Evolutionary conservation across 2,888 invertebrate genomes (phyloP).

Genomic region (Argyresthia goedartella): DNA sequence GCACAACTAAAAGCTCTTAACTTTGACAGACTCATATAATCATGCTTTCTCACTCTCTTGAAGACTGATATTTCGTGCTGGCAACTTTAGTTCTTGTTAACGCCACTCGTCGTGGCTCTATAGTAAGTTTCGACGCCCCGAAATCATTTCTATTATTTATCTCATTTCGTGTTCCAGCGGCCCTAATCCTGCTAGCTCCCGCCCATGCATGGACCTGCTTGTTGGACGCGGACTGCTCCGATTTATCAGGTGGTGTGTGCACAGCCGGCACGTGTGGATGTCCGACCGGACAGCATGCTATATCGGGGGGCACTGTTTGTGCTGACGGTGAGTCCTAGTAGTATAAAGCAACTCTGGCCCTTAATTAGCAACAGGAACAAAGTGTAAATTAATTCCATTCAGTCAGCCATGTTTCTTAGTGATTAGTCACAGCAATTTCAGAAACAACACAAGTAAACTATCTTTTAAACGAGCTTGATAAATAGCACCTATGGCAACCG

Average conservation of each 20-base stretch:
- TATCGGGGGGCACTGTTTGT: constrained; percentile 9
- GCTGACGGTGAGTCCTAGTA: constrained; percentile 10
- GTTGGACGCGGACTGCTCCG: constrained; percentile 28
- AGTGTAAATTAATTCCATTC: no score
- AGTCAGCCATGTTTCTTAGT: not conserved
- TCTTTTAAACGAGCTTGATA: not conserved
- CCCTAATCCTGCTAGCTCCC: constrained; percentile 15
- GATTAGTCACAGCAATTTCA: not conserved
- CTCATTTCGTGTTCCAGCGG: constrained; percentile 16
- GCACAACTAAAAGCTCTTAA: no score
- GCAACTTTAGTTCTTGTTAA: no score
- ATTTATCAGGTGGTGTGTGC: constrained; percentile 31
- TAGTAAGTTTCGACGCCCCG: no score
- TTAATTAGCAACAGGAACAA: no score
- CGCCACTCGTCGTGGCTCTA: no score
- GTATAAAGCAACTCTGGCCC: no score
- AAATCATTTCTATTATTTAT: not conserved
- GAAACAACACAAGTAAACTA: not conserved
- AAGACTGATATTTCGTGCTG: no score
- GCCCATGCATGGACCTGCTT: constrained; percentile 32
- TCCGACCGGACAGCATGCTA: constrained; percentile 8
- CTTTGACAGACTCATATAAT: no score
- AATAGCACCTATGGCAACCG: not conserved
- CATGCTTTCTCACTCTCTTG: no score
- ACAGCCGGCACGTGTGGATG: constrained; percentile 16